These are phyloP conservation scores for Notodonta dromedarius DNA, from an alignment of 2,888 invertebrate genomes.

Conservation along the genomic window DNA sequence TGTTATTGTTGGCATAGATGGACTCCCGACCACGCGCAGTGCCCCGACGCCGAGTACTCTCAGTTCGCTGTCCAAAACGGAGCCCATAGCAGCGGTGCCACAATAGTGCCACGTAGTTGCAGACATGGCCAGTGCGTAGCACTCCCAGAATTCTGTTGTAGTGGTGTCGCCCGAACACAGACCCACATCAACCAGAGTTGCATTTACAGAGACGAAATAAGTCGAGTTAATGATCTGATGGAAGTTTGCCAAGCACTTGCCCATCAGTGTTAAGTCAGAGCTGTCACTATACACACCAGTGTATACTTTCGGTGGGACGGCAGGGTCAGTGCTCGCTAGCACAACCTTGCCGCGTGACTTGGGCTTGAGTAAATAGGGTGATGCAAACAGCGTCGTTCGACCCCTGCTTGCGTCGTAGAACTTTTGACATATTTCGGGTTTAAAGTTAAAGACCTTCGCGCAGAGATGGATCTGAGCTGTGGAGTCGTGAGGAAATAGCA, in stretches of 20 bases:
- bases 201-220: conserved; percentile 16
- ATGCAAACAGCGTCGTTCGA: conserved; percentile 10
- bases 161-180: conserved; percentile 10
- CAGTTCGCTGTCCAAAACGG: conserved; percentile 17
- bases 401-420: conserved; percentile 23
- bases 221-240: conserved; percentile 17
- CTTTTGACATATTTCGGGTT: conserved; percentile 40
- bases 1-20: conserved; percentile 16
- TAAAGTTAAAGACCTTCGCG: conserved; percentile 37
- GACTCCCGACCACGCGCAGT: conserved; percentile 25
- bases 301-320: conserved; percentile 17
- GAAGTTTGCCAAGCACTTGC: conserved; percentile 7
- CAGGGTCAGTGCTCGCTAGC: conserved; percentile 13
- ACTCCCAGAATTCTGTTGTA: conserved; percentile 20
- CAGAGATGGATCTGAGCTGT: conserved; percentile 36
- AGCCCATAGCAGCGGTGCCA: conserved; percentile 25
- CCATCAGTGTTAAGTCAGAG: conserved; percentile 19
- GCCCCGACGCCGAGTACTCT: conserved; percentile 15
- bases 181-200: conserved; percentile 18
- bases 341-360: conserved; percentile 25
- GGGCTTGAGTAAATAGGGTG: conserved; percentile 17
- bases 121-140: conserved; percentile 21
- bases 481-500: conserved; percentile 32
- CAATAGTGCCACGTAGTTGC: conserved; percentile 25
- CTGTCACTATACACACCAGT: conserved; percentile 12